Evolutionary conservation across 1,140 invertebrate genomes (phyloP).

Genomic region (Radopholus similis): DNA sequence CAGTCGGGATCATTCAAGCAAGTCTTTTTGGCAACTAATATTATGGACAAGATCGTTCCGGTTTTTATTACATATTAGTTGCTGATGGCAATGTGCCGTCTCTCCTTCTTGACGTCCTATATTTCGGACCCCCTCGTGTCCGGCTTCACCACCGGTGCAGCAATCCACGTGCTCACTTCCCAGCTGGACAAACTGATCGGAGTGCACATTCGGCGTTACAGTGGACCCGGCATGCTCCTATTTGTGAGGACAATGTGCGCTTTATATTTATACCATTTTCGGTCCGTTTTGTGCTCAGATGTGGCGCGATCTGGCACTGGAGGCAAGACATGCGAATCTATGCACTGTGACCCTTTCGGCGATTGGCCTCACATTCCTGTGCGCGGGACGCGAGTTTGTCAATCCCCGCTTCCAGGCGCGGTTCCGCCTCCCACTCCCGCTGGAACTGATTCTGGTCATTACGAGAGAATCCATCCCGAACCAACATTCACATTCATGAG

Average conservation of each 20-base stretch:
- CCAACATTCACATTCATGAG: neutral
- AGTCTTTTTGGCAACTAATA: slow-evolving; percentile 30
- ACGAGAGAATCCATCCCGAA: slow-evolving; percentile 43
- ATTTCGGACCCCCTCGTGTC: slow-evolving; percentile 57
- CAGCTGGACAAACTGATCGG: slow-evolving; percentile 57
- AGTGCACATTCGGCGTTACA: slow-evolving; percentile 44
- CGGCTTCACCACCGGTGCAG: slow-evolving; percentile 58
- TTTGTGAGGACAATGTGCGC: slow-evolving; percentile 10
- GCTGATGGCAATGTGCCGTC: slow-evolving; percentile 48
- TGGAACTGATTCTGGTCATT: slow-evolving; percentile 63
- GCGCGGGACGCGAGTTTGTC: slow-evolving; percentile 61
- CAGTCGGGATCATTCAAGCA: slow-evolving; percentile 51
- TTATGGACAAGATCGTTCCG: slow-evolving; percentile 9
- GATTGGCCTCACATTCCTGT: slow-evolving; percentile 61
- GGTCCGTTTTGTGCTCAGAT: slow-evolving; percentile 25
- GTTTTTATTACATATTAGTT: slow-evolving; percentile 34
- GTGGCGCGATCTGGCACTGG: slow-evolving; percentile 60
- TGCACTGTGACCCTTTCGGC: slow-evolving; percentile 61
- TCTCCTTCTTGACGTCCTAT: slow-evolving; percentile 58
- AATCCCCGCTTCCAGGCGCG: slow-evolving; percentile 63
- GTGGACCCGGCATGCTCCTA: slow-evolving; percentile 53
- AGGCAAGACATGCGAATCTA: slow-evolving; percentile 60
- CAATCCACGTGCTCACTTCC: slow-evolving; percentile 53
- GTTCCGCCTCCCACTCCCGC: slow-evolving; percentile 63
- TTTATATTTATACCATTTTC: neutral